Evolutionary conservation across 2,888 invertebrate species (phyloP), one percentile per base, ranked within the genome.

Genomic region (Diploptera punctata): DNA sequence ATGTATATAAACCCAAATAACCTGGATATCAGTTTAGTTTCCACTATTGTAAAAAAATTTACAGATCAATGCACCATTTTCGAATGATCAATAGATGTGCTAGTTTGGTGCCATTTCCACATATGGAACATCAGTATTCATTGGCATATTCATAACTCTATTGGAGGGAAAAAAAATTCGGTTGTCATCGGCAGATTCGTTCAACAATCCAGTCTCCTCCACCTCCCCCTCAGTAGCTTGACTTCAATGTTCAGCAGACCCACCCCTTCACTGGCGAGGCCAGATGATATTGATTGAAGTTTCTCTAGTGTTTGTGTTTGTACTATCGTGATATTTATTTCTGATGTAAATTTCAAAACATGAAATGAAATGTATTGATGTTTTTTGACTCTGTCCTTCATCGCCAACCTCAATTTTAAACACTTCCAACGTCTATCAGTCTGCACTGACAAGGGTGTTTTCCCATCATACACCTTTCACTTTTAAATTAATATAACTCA

Each of bases 131-230:
- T 62, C 62, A 62, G 62, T 62, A 62, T 62, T 62, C 62, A 62
- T 62, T 43, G 62, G 62, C 62, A 62, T 43, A 62, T 62, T 62
- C 62, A 62, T 62, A 62, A 62, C 62, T 62, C 43, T 33, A 24
- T 16, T 16, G 43, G 62, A 9, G 33, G 21, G 43, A 62, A 62
- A 62, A 62, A n/a, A n/a, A n/a, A n/a, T n/a, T 33, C 62, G 43
- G 62, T 38, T 62, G 62, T 62, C 62, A 62, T 62, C 43, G 31
- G 21, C 62, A 62, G 62, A 62, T 62, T 43, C 62, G 62, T 62
- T 62, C 62, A 38, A 43, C 62, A 62, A 43, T 62, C n/a, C 43
- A 43, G n/a, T n/a, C 18, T 24, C 62, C n/a, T 21, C 31, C 33
- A 33, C 18, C 24, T 62, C 38, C 33, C 61, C 38, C 33, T 18